phyloP scores from a whole-genome alignment of 53 echinoderm and acorn worm genomes.

The Henricia sp. region DNA sequence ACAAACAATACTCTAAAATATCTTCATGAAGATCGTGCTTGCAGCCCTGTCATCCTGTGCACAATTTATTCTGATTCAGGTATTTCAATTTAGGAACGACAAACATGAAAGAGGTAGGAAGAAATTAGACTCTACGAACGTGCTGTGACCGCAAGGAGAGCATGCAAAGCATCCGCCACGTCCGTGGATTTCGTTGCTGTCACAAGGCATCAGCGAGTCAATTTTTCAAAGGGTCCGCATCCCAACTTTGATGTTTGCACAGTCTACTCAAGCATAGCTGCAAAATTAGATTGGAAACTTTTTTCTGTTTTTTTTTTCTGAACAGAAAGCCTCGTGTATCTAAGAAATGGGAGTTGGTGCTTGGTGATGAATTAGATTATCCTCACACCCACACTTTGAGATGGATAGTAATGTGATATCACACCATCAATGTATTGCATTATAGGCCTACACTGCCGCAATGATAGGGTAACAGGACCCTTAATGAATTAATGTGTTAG shows the following conservation, averaged over 20 bases:
- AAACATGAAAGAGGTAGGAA: slow-evolving; percentile 2
- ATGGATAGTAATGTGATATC: no score
- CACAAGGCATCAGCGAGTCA: slow-evolving; percentile 50
- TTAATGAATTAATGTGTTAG: no score
- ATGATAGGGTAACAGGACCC: no score
- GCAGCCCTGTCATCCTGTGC: no score
- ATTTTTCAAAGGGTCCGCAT: slow-evolving; percentile 48
- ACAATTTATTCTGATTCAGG: neutral
- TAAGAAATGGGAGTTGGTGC: no score
- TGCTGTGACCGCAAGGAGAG: slow-evolving; percentile 6
- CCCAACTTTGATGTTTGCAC: slow-evolving; percentile 35
- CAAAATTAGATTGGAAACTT: slow-evolving; percentile 46
- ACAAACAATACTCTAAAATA: no score
- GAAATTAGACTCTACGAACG: slow-evolving; percentile 38
- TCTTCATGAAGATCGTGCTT: no score
- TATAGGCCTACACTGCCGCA: no score
- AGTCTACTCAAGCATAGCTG: slow-evolving; percentile 22
- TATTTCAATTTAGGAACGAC: slow-evolving; percentile 32
- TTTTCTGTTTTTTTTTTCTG: neutral
- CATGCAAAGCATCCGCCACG: neutral
- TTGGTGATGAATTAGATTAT: no score
- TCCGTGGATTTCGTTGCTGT: slow-evolving; percentile 25
- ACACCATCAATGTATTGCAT: no score
- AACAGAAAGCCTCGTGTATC: no score
- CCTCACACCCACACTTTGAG: no score